These are phyloP conservation scores for Propithecus coquereli DNA, from an alignment of 2,113 vertebrate species.

Conservation along the genomic window DNA sequence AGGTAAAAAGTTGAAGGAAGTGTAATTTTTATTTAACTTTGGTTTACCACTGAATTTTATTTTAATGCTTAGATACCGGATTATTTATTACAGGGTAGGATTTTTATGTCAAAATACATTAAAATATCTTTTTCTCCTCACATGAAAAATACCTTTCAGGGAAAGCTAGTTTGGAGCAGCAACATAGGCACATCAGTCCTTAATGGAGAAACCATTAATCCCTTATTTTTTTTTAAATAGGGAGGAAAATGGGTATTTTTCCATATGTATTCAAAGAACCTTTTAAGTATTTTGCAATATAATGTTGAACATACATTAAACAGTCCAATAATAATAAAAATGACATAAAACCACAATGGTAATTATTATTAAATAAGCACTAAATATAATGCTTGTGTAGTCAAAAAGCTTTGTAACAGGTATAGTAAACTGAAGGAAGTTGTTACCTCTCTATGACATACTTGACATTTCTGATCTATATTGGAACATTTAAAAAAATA, in stretches of 20 bases:
- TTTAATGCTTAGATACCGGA: conserved; percentile 39
- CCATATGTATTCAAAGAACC: not conserved
- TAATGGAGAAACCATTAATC: not conserved
- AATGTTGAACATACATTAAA: not conserved
- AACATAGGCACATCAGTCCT: not conserved
- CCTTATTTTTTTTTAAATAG: not conserved
- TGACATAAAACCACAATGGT: not conserved
- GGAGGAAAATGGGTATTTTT: not conserved
- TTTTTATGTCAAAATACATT: conserved; percentile 55
- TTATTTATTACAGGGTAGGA: conserved; percentile 50
- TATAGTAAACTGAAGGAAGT: not conserved
- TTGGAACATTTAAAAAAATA: not conserved
- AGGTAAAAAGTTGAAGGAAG: conserved; percentile 66
- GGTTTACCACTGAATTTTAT: conserved; percentile 57
- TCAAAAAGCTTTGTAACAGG: not conserved
- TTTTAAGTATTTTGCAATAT: conserved; percentile 27
- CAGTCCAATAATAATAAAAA: conserved; percentile 5
- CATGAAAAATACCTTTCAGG: not conserved
- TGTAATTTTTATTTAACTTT: conserved; percentile 68
- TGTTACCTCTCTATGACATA: not conserved
- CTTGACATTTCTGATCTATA: not conserved
- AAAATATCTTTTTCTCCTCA: conserved; percentile 20
- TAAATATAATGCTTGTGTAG: not conserved
- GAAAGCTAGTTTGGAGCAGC: not conserved
- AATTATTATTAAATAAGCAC: not conserved